Conservation (phyloP, 2,888 invertebrate genomes). For the Drosophila imparisetae region DNA sequence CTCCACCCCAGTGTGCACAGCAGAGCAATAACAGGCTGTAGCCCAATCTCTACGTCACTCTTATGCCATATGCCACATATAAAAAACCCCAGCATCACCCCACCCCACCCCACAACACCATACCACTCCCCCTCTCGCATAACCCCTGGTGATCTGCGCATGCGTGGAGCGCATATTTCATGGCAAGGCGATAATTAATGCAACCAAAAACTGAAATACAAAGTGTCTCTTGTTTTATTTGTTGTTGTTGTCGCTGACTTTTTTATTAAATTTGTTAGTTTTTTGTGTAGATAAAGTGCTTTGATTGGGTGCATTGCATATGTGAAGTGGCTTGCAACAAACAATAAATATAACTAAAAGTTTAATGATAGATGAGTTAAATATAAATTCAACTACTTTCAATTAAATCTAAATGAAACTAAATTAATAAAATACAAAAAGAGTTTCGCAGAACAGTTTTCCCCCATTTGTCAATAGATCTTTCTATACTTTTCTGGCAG, state of each 20-base stretch:
- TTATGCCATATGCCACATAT: slow-evolving; percentile 8
- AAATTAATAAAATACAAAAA: not conserved
- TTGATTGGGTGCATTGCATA: slow-evolving; percentile 20
- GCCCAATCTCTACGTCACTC: slow-evolving; percentile 27
- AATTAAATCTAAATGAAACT: not conserved
- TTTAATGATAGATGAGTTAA: not conserved
- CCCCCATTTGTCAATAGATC: not conserved
- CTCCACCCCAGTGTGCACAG: not conserved
- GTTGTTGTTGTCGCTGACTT: slow-evolving; percentile 36
- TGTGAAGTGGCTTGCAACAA: not conserved
- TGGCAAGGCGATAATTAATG: slow-evolving; percentile 80
- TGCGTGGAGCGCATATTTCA: slow-evolving; percentile 78
- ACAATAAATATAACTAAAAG: not conserved
- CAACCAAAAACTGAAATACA: slow-evolving; percentile 70
- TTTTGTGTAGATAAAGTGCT: slow-evolving; percentile 25
- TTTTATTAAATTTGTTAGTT: slow-evolving; percentile 71
- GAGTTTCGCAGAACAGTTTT: not conserved
- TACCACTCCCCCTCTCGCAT: not conserved
- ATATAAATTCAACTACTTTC: not conserved
- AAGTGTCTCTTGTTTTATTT: slow-evolving; percentile 59
- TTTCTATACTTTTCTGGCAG: not conserved
- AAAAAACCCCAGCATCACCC: slow-evolving; percentile 3
- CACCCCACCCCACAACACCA: not conserved
- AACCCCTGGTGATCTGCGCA: slow-evolving; percentile 53
- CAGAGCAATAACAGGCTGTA: slow-evolving; percentile 26